Evolutionary conservation across 2,888 invertebrate species (phyloP), one percentile per base, ranked within the genome.

Genomic region (Diplazon laetatorius): DNA sequence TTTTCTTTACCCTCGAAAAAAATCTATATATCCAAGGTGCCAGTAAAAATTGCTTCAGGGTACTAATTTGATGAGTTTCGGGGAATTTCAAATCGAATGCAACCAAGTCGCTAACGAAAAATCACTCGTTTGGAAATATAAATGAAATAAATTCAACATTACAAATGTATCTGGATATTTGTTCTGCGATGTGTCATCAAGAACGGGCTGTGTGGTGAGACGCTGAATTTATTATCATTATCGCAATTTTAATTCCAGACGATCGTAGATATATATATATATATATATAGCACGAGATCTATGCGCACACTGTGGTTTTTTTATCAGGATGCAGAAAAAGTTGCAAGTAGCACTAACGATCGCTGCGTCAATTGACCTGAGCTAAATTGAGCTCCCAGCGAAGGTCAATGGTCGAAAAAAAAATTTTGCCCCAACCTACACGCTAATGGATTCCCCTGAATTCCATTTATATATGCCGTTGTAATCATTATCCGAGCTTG

Each of bases 341-440:
- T 63, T 68, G 63, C 63, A 68, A 62, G 46, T 20, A 55, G 57
- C 68, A 48, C 72, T 73, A 57, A 68, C 16, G 39, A 77, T 42
- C 70, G 63, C 63, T 70, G 48, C 68, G 69, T 77, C 66, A 77
- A 77, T 73, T 77, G 77, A 77, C 77, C 77, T 50, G 77, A 48
- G 57, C 57, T 73, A 59, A 77, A 77, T 77, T 63, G 46, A 73
- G 39, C 39, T 69, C 68, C 44, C 42, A 16, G 63, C 35, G 77
- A 77, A 77, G 72, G 77, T 73, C 77, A 73, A 69, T 37, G 63
- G 68, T 57, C 72, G 69, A 59, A 73, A 63, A 60, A n/a, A 76
- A 42, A 18, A 20, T 52, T 37, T 35, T 62, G 48, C 63, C 42
- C 35, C 69, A 55, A 46, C 39, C 62, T 35, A 37, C 30, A 48